phyloP scores from a whole-genome alignment of 2,797 vertebrate genomes.

The Sebastes trivittatus region DNA sequence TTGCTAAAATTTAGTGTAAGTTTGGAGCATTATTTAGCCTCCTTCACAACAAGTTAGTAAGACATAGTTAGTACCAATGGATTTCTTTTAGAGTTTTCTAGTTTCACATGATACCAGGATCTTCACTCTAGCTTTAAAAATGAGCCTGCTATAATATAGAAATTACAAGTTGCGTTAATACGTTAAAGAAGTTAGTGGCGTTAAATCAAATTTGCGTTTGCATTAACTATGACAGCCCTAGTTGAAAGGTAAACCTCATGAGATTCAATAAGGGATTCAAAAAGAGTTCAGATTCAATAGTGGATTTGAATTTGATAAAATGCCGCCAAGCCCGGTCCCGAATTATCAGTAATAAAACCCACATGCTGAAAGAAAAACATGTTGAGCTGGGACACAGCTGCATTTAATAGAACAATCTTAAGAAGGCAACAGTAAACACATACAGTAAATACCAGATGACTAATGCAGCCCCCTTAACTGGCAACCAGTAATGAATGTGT shows the following conservation, averaged over 20 bases:
- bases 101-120: too few species aligned
- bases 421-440: neutral
- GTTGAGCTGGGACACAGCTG: neutral
- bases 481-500: neutral
- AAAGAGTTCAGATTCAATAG: neutral
- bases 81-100: too few species aligned
- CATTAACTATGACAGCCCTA: too few species aligned
- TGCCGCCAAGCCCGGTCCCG: too few species aligned
- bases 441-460: neutral
- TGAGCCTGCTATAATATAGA: too few species aligned
- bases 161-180: too few species aligned
- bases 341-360: neutral
- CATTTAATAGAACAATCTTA: neutral
- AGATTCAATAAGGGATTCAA: neutral
- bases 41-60: too few species aligned
- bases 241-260: neutral
- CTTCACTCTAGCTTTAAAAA: too few species aligned
- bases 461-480: neutral
- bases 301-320: neutral
- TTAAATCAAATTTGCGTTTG: too few species aligned
- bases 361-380: neutral
- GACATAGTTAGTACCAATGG: too few species aligned
- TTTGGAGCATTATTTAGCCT: too few species aligned
- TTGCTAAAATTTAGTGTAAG: rapidly evolving
- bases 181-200: too few species aligned